These are phyloP conservation scores for Mesitornis unicolor DNA, from an alignment of 2,113 vertebrate species.

Conservation along the genomic window DNA sequence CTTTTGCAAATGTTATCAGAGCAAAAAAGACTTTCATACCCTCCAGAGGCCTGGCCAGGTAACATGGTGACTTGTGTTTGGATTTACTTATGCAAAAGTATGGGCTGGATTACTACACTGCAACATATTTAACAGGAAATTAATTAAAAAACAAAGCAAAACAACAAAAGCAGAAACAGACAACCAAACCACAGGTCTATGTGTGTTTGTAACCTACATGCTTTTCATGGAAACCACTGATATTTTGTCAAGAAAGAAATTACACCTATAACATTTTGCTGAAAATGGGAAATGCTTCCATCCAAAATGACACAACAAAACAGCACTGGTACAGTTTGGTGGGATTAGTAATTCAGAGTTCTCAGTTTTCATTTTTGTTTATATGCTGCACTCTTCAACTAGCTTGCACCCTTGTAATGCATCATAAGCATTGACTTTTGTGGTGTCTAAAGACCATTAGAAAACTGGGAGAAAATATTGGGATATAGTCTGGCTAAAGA, in stretches of 20 bases:
- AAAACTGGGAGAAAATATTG: background rate
- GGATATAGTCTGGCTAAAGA: background rate
- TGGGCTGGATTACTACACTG: background rate
- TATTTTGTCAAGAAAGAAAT: background rate
- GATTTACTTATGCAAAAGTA: background rate
- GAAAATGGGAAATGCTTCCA: background rate
- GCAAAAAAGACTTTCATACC: background rate
- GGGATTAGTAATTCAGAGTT: background rate
- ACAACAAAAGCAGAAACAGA: no score
- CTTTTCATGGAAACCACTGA: background rate
- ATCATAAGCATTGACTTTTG: background rate
- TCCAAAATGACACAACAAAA: background rate
- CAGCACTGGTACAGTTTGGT: accelerated
- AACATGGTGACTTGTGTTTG: background rate
- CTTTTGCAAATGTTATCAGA: background rate
- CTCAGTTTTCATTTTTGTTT: background rate
- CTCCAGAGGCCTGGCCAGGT: background rate
- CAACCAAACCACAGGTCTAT: background rate
- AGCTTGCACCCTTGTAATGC: background rate
- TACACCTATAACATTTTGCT: background rate
- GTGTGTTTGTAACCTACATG: background rate
- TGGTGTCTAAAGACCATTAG: background rate
- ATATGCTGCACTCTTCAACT: background rate
- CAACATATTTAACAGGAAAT: background rate
- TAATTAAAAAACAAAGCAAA: no score